Base-by-base conservation (phyloP, 2,113 vertebrate species). In the Tapirus terrestris region DNA sequence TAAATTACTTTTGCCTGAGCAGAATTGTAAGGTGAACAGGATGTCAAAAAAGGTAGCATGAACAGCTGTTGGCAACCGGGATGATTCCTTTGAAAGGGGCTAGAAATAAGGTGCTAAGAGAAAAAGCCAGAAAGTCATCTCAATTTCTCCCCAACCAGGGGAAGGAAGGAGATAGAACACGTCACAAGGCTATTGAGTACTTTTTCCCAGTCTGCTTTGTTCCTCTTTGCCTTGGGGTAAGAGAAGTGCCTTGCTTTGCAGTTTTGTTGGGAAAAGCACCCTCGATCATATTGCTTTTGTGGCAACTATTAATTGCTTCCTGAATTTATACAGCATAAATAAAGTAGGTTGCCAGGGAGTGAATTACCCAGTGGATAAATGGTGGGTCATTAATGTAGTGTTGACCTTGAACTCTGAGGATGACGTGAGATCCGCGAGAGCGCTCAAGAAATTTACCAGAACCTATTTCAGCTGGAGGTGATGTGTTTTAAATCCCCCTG, bases 361-460 rank as follows among this genome's bases (percentile, higher is more conserved):
- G 61, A 97, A 97, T 98, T 98, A 98, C 96, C 92, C 88, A 1
- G 97, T 0, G 21, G 17, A 31, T 97, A 98, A 98, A 98, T 81
- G 98, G 95, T 96, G 95, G 97, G 98, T 98, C 96, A 73, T 99
- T 98, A 99, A 97, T 98, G 98, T 8, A 82, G 95, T 53, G 85
- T 96, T 99, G 98, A 98, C 98, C 98, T 65, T 92, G 75, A 94
- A 96, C 93, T 89, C 94, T 94, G 98, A 98, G 1, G 6, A 89
- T 98, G 98, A 98, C 98, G 98, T 65, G 96, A 98, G 98, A 96
- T 98, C 97, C 84, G 91, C n/a, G 81, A 98, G 97, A 97, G 97
- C 98, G 89, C 98, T 98, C 98, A 89, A 98, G 98, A 98, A 98
- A 98, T 98, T 99, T 99, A 98, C 99, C 99, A 99, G 99, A 99